Percentiles rank a stretch among this genome's conserved stretches.
Conservation (phyloP, 2,113 vertebrate species). For the Carollia perspicillata region DNA sequence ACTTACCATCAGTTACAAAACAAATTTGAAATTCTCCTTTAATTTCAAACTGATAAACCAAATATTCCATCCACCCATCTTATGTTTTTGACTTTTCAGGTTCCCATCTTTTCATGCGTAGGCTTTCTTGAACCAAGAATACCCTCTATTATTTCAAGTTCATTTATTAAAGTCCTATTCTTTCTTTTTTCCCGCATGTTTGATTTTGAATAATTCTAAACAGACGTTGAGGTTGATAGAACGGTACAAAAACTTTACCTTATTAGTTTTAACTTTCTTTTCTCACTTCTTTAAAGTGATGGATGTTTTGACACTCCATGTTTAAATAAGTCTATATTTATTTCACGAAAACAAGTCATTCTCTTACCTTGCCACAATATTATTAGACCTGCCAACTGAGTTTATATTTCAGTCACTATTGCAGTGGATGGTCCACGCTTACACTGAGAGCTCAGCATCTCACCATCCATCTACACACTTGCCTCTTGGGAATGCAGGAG, state of each 20-base stretch:
- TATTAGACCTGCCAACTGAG: not conserved
- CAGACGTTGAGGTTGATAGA: not conserved
- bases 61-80: not conserved
- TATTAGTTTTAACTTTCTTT: not conserved
- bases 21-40: not conserved
- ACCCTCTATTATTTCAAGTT: not conserved
- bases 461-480: not conserved
- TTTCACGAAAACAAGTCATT: not conserved
- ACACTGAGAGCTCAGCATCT: not conserved
- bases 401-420: not conserved
- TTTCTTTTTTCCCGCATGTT: not conserved
- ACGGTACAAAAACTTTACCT: not conserved
- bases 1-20: not conserved
- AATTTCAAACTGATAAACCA: not conserved
- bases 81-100: not conserved
- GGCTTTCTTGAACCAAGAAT: not conserved
- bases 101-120: not conserved
- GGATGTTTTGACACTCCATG: not conserved
- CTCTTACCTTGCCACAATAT: not conserved
- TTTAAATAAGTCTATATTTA: not conserved
- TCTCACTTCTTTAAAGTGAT: not conserved
- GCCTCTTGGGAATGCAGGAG: not conserved
- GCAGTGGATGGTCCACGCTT: not conserved
- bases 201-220: not conserved
- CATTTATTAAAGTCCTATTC: not conserved